Evolutionary conservation across 2,888 invertebrate species (phyloP).

Genomic region (Agonopterix subpropinquella): DNA sequence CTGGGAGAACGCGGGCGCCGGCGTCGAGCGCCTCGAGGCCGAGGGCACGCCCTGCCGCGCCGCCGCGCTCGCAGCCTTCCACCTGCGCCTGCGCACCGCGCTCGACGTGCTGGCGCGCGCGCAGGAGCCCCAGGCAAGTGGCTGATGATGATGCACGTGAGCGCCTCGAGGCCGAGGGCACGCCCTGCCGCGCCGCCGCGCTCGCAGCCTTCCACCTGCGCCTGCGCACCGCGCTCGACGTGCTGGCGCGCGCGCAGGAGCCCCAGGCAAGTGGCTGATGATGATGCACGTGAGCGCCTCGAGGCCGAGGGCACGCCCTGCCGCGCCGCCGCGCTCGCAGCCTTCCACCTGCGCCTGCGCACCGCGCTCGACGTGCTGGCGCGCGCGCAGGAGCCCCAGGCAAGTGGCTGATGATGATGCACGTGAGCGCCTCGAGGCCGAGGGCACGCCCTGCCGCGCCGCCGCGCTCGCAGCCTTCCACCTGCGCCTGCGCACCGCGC

Average conservation of each 20-base stretch:
- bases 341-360: conserved; percentile 86
- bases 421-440: no score
- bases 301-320: no score
- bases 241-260: no score
- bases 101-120: conserved; percentile 90
- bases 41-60: conserved; percentile 85
- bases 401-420: conserved; percentile 33
- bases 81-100: conserved; percentile 88
- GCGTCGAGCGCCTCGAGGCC: conserved; percentile 79
- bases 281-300: no score
- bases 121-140: conserved; percentile 27
- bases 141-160: conserved; percentile 27
- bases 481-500: conserved; percentile 87
- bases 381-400: conserved; percentile 69
- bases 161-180: not conserved
- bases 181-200: no score
- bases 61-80: conserved; percentile 94
- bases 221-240: no score
- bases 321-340: no score
- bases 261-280: no score
- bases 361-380: conserved; percentile 91
- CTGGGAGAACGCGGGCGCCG: conserved; percentile 74
- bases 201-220: no score
- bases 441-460: no score
- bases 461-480: no score